A percentile compares a stretch with the other conserved stretches of the same genome.
Conservation (phyloP, 2,113 vertebrate species). For the Vulpes vulpes region DNA sequence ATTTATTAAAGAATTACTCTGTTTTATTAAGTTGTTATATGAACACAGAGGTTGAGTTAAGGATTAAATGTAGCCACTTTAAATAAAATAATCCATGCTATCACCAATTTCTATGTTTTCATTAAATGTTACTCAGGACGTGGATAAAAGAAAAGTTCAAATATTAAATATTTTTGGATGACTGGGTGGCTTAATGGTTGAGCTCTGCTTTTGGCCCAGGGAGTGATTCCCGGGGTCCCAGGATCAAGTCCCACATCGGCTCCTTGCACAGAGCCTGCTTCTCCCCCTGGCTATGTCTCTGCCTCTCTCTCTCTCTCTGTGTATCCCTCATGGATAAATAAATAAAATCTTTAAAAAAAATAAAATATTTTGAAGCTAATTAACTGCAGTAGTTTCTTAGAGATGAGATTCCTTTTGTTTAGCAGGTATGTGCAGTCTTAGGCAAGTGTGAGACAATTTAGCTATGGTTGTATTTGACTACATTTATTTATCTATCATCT, state of each 20-base stretch:
- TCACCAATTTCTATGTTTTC: conserved; percentile 82
- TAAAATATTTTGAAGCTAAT: conserved; percentile 86
- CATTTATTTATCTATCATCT: conserved; percentile 82
- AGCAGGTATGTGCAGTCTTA: conserved; percentile 85
- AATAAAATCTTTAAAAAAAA: conserved; percentile 55
- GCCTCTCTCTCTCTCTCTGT: too few relatives aligned
- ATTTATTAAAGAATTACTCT: background rate
- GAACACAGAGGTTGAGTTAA: conserved; percentile 74
- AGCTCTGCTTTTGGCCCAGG: too few relatives aligned
- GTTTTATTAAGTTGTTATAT: conserved; percentile 71
- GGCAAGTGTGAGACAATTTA: conserved; percentile 85
- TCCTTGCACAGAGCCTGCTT: too few relatives aligned
- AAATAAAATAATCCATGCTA: conserved; percentile 77
- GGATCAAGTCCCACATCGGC: too few relatives aligned
- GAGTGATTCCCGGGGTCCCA: too few relatives aligned
- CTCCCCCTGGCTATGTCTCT: too few relatives aligned
- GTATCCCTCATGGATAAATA: too few relatives aligned
- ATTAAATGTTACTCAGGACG: conserved; percentile 79
- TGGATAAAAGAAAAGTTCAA: conserved; percentile 79
- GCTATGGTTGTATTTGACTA: conserved; percentile 86
- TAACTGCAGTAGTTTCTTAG: conserved; percentile 85
- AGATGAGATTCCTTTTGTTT: conserved; percentile 82
- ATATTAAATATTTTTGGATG: conserved; percentile 83
- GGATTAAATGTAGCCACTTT: conserved; percentile 65
- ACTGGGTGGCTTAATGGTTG: too few relatives aligned